phyloP scores from a whole-genome alignment of 1,140 invertebrate genomes.

The Planococcus citri region DNA sequence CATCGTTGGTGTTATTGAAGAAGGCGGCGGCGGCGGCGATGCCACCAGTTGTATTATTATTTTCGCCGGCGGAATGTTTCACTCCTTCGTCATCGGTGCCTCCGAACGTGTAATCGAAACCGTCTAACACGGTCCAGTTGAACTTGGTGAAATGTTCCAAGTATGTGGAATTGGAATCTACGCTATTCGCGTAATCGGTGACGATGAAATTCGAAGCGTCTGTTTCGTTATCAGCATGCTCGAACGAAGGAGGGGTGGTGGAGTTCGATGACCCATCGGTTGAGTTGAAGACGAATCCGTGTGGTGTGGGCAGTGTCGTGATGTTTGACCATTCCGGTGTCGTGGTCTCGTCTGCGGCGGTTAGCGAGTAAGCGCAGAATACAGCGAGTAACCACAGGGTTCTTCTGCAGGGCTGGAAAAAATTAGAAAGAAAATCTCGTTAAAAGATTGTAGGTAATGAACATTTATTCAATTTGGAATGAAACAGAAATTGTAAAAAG shows the following conservation, averaged over 20 bases:
- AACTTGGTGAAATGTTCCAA: background rate
- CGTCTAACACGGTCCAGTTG: conserved; percentile 1
- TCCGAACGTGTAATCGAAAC: background rate
- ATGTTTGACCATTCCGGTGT: background rate
- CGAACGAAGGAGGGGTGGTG: background rate
- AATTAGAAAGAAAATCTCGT: no score
- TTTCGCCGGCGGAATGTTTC: background rate
- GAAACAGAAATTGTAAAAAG: no score
- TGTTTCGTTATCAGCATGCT: background rate
- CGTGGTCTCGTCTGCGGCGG: background rate
- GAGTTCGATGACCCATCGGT: background rate
- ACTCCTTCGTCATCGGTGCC: background rate
- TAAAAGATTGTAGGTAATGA: no score
- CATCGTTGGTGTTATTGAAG: background rate
- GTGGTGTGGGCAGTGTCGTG: background rate
- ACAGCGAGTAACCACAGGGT: background rate
- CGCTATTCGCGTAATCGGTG: background rate
- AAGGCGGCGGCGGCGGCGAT: no score
- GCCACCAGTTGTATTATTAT: no score
- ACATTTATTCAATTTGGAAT: no score
- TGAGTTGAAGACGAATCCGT: background rate
- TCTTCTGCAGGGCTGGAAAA: background rate
- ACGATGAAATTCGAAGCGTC: background rate
- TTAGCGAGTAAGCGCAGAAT: background rate
- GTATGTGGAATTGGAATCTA: background rate